phyloP scores from a whole-genome alignment of 2,797 vertebrate genomes.

The Hapalemur alaotrensis region DNA sequence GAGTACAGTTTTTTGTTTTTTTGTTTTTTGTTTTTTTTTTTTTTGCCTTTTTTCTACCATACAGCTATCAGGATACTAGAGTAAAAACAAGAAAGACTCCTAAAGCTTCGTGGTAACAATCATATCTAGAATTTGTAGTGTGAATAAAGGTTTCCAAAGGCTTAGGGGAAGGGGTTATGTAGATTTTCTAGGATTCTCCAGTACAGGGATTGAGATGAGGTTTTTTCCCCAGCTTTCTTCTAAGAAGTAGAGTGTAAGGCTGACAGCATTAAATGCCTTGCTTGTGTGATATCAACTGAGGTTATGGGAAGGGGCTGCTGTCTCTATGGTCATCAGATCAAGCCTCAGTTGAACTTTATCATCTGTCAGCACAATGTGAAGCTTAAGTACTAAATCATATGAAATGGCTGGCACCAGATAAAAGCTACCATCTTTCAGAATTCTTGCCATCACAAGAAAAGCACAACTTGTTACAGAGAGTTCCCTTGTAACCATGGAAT shows the following conservation, averaged over 20 bases:
- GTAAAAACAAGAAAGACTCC: not conserved
- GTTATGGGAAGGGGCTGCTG: not conserved
- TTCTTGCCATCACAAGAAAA: constrained; percentile 53
- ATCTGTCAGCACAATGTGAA: constrained; percentile 32
- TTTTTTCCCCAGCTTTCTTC: not conserved
- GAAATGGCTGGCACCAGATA: constrained; percentile 43
- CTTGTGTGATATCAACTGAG: not conserved
- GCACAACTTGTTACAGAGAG: constrained; percentile 67
- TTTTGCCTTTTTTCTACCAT: not conserved
- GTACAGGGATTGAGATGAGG: not conserved
- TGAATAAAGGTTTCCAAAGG: not conserved
- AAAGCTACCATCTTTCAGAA: constrained; percentile 50
- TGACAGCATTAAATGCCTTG: not conserved
- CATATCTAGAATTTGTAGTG: not conserved
- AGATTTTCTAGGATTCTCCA: constrained; percentile 9
- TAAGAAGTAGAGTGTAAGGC: not conserved
- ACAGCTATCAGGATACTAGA: not conserved
- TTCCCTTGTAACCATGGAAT: constrained; percentile 50
- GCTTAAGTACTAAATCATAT: not conserved
- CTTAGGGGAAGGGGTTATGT: not conserved
- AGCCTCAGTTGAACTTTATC: not conserved
- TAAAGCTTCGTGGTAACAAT: not conserved
- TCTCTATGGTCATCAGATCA: not conserved
- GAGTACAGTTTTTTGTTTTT: not conserved
- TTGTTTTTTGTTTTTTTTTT: not conserved